Conservation (phyloP, 2,113 vertebrate genomes). For the Halichoerus grypus region DNA sequence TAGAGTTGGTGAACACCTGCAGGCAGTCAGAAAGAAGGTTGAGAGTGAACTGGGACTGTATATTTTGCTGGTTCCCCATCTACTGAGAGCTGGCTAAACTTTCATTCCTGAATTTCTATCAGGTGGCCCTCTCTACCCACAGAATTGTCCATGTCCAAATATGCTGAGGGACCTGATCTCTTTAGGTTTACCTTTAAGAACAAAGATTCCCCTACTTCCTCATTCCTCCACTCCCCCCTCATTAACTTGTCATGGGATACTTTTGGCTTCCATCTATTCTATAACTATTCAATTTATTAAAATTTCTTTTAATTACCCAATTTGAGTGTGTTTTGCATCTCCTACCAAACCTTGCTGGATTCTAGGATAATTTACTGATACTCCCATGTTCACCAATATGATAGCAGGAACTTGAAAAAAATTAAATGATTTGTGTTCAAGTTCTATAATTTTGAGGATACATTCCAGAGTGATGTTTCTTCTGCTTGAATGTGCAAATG, state of each 20-base stretch:
- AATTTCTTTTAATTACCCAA: background rate
- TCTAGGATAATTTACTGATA: background rate
- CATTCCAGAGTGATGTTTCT: background rate
- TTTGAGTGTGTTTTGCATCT: background rate
- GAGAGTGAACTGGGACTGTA: rapidly evolving
- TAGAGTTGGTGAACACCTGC: background rate
- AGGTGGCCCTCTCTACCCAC: background rate
- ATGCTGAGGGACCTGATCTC: background rate
- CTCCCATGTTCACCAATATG: background rate
- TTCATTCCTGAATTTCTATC: background rate
- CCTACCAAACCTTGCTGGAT: background rate
- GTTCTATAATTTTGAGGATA: background rate
- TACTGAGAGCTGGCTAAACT: background rate
- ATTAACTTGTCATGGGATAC: background rate
- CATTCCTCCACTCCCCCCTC: rapidly evolving
- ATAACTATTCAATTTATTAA: background rate
- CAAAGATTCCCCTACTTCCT: background rate
- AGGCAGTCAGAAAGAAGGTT: background rate
- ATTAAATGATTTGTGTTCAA: background rate
- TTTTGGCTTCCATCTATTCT: background rate
- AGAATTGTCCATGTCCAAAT: background rate
- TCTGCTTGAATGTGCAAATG: background rate
- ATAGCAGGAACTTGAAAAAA: background rate
- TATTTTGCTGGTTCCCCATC: background rate
- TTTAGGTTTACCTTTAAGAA: background rate